Evolutionary conservation across 2,113 vertebrate species (phyloP).

Genomic region (Isichthys henryi): DNA sequence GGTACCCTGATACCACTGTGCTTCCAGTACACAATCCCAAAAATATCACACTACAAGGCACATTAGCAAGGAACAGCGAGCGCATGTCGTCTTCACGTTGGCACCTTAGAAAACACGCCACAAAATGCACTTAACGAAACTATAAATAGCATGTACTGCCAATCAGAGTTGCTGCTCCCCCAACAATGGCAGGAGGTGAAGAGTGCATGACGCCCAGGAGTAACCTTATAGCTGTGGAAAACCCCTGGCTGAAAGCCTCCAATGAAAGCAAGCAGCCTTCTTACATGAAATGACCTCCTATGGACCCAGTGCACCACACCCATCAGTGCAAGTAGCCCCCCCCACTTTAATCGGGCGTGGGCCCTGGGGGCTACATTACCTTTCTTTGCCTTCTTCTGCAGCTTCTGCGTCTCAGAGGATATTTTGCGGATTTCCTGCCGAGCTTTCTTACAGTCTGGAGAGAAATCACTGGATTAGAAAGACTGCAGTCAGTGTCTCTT

Average conservation of each 20-base stretch:
- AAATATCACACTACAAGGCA: neutral
- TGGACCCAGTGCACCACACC: neutral
- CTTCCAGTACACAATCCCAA: neutral
- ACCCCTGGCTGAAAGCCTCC: neutral
- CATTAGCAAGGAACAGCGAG: neutral
- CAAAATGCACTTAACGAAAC: neutral
- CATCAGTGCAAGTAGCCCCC: neutral
- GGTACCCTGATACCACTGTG: neutral
- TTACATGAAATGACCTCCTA: neutral
- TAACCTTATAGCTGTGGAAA: neutral
- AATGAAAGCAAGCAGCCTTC: neutral
- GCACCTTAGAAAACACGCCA: neutral
- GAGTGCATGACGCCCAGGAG: neutral
- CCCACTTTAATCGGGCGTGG: neutral
- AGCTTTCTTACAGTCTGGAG: constrained; percentile 80
- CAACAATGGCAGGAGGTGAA: neutral
- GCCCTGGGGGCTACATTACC: constrained; percentile 50
- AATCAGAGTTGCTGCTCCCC: neutral
- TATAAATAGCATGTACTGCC: neutral
- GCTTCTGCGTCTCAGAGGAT: constrained; percentile 82
- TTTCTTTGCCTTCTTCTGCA: constrained; percentile 91
- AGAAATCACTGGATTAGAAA: constrained; percentile 10
- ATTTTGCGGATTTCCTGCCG: constrained; percentile 89
- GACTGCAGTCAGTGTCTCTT: neutral
- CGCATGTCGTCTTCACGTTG: neutral